Conservation (phyloP, 2,888 invertebrate genomes). For the Apoderus coryli region DNA sequence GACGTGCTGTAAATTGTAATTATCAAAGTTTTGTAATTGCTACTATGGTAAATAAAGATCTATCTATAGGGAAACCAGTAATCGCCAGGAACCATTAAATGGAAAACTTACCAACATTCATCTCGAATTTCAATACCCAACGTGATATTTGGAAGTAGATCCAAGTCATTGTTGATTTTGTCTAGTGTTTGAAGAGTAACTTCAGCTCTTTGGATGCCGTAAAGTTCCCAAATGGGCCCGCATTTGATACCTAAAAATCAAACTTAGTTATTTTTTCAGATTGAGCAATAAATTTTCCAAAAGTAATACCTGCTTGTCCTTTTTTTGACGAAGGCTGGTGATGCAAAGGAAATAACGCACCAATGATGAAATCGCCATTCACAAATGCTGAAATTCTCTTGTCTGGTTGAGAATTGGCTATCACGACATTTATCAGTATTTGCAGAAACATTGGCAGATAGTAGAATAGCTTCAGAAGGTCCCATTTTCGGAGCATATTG, state of each 20-base stretch:
- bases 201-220: constrained; percentile 61
- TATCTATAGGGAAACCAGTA: too few species aligned
- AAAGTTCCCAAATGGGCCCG: constrained; percentile 52
- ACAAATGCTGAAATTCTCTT: constrained; percentile 34
- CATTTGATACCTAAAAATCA: constrained; percentile 32
- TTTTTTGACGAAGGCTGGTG: constrained; percentile 30
- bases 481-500: too few species aligned
- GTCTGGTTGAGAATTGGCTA: constrained; percentile 12
- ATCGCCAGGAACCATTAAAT: too few species aligned
- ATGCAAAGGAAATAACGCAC: constrained; percentile 41
- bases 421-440: too few species aligned
- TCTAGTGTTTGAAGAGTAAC: constrained; percentile 47
- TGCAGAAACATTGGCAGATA: too few species aligned
- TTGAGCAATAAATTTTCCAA: too few species aligned
- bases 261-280: too few species aligned
- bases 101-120: constrained; percentile 76
- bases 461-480: too few species aligned
- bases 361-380: constrained; percentile 43
- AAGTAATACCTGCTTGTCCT: constrained; percentile 15
- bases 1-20: too few species aligned
- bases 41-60: too few species aligned
- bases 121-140: constrained; percentile 60
- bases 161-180: constrained; percentile 43
- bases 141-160: constrained; percentile 39
- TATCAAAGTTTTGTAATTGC: too few species aligned